Evolutionary conservation across 2,888 invertebrate genomes (phyloP).

Genomic region (Apamea anceps): DNA sequence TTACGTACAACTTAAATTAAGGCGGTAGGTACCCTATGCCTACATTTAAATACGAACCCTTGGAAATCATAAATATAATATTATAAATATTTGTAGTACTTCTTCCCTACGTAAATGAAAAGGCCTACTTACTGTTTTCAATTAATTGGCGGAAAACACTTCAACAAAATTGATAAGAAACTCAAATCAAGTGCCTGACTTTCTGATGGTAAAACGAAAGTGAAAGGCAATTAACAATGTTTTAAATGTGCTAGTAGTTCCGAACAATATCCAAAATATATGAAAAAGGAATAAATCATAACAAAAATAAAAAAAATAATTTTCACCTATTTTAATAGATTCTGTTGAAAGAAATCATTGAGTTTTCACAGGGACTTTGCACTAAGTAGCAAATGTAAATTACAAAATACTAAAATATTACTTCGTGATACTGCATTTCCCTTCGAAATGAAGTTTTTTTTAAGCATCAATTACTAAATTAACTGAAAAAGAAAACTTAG

Average conservation of each 20-base stretch:
- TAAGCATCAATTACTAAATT: not conserved
- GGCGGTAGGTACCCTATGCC: too few relatives aligned
- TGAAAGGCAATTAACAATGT: not conserved
- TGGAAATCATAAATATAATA: not conserved
- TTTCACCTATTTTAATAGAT: not conserved
- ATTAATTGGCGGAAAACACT: not conserved
- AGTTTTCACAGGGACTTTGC: not conserved
- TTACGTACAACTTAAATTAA: not conserved
- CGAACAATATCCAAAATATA: not conserved
- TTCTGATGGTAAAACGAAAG: not conserved
- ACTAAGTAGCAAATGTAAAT: not conserved
- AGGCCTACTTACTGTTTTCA: not conserved
- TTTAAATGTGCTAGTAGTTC: not conserved
- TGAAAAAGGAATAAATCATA: not conserved
- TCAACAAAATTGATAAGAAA: not conserved
- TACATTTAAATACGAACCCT: not conserved
- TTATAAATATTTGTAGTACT: not conserved
- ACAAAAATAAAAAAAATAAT: not conserved
- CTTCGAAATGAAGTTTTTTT: not conserved
- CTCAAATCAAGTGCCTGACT: not conserved
- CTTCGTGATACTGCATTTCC: not conserved
- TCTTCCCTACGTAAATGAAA: not conserved
- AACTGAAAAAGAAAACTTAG: not conserved
- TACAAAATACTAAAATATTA: not conserved
- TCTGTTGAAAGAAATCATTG: not conserved